Conservation (phyloP, 1,140 invertebrate genomes). For the Gyrodactylus salaris region DNA sequence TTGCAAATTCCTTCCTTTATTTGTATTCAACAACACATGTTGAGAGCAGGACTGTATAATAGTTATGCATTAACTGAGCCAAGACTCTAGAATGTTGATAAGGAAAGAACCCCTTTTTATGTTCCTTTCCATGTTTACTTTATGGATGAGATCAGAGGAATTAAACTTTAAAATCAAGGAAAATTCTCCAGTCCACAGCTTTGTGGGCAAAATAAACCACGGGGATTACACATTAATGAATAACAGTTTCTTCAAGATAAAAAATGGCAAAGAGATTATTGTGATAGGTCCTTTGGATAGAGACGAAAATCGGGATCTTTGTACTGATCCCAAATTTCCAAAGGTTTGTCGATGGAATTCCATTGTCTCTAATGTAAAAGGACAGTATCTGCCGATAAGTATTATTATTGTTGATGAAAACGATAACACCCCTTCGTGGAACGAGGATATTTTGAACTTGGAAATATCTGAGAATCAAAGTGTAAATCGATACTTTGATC, state of each 20-base stretch:
- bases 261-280: background rate
- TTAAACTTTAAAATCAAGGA: background rate
- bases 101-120: too few species aligned
- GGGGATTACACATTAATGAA: background rate
- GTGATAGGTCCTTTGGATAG: background rate
- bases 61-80: too few species aligned
- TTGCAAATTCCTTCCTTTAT: too few species aligned
- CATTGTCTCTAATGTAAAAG: background rate
- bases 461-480: background rate
- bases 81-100: too few species aligned
- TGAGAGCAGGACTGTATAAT: too few species aligned
- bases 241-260: background rate
- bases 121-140: too few species aligned
- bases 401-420: background rate
- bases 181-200: background rate
- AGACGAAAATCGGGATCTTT: background rate
- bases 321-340: background rate
- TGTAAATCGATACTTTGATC: background rate
- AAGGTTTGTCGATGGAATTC: background rate
- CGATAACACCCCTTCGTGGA: background rate
- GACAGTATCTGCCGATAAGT: background rate
- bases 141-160: too few species aligned
- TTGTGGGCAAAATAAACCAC: background rate
- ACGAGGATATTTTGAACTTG: background rate
- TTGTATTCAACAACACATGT: too few species aligned